Evolutionary conservation across 1,140 invertebrate species (phyloP).

Genomic region (Brachionus calyciflorus): DNA sequence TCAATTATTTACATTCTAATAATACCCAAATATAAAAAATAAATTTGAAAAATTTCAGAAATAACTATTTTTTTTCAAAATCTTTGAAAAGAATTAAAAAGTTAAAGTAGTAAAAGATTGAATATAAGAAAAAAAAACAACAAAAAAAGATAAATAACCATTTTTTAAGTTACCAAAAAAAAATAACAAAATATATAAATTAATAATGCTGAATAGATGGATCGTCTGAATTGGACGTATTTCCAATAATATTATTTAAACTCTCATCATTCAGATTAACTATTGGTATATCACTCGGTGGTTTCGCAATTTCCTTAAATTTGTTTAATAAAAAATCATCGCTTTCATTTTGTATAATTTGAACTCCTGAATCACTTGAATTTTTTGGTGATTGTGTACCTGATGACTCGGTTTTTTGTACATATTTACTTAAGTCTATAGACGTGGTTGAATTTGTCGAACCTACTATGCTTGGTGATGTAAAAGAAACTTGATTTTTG

Average conservation of each 20-base stretch:
- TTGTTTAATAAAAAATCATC: slow-evolving; percentile 9
- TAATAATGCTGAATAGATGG: slow-evolving; percentile 20
- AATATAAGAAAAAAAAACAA: too few relatives aligned
- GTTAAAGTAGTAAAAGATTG: too few relatives aligned
- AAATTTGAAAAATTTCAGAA: too few relatives aligned
- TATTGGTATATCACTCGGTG: neutral
- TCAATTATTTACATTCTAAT: too few relatives aligned
- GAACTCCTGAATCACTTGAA: neutral
- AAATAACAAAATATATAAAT: too few relatives aligned
- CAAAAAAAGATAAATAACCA: neutral
- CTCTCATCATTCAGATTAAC: neutral
- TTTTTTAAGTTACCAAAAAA: neutral
- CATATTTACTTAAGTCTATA: neutral
- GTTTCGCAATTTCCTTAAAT: neutral
- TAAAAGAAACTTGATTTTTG: slow-evolving; percentile 29
- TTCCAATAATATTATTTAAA: neutral
- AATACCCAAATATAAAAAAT: too few relatives aligned
- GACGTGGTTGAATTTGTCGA: slow-evolving; percentile 1
- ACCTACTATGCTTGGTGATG: neutral
- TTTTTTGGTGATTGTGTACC: neutral
- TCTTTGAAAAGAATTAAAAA: too few relatives aligned
- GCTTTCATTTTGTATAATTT: neutral
- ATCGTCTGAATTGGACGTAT: neutral
- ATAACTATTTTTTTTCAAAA: too few relatives aligned
- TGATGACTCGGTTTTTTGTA: neutral